Evolutionary conservation across 1,140 invertebrate genomes (phyloP), one percentile per base, ranked within the genome.

Genomic region (Ylistrum balloti): DNA sequence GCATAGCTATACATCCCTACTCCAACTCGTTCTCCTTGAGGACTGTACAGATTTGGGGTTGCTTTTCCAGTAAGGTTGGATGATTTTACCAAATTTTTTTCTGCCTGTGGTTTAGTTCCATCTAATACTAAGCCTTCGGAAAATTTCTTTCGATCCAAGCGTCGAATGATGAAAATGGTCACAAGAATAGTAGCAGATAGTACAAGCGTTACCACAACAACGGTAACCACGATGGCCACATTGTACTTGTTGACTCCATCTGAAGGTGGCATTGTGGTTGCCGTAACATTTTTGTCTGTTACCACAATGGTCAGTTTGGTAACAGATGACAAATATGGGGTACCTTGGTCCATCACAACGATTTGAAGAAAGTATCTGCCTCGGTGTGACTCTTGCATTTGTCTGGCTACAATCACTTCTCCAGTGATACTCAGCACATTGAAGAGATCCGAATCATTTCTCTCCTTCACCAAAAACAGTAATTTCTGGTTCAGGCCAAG

Each of bases 381-480:
- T 34, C 92, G 87, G 33, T 92, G 87, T 2, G 74, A 33, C 33
- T 86, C 89, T 85, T 92, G 89, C 86, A 93, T 89, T 28, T 74
- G 87, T 41, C 89, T 85, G 85, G 92, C 93, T 33, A 93, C 90
- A 85, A 93, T 90, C 7, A 93, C 86, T 90, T 92, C 90, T n/a
- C 91, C 91, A 48, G 90, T 92, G 28, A 48, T 87, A 85, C 90
- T 90, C 11, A 89, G 87, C 0, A 92, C 85, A 48, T 93, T 92
- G 32, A 93, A 93, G 90, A 93, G 92, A 89, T 92, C 86, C 11
- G 92, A 92, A 85, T 93, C 93, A 85, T 93, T 93, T 87, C 93
- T 86, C 22, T 90, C 90, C 32, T 90, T 89, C 3, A 93, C 92
- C 33, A 87, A 92, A 56, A 91, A 93, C 3, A 90, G 48, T 13